phyloP scores from a whole-genome alignment of 1,140 invertebrate species.

The Phymorhynchus buccinoides region DNA sequence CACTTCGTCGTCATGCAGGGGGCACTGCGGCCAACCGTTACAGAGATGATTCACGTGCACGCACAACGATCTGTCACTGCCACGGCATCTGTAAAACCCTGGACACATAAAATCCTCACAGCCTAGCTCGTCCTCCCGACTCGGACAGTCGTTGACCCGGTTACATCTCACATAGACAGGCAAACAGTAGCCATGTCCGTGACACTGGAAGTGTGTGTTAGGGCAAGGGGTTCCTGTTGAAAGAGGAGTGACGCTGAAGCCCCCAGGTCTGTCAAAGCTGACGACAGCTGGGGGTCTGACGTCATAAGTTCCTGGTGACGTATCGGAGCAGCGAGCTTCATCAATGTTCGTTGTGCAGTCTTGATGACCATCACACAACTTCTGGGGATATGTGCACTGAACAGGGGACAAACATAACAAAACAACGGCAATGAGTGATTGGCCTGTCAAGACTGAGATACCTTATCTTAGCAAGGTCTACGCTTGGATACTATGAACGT shows the following conservation, averaged over 20 bases:
- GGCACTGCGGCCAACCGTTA: not conserved
- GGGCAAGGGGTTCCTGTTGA: not conserved
- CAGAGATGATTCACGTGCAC: not conserved
- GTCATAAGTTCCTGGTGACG: not conserved
- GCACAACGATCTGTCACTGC: not conserved
- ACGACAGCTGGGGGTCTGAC: not conserved
- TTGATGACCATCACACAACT: not conserved
- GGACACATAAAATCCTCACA: not conserved
- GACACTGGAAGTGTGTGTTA: not conserved
- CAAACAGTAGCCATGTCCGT: not conserved
- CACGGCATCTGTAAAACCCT: constrained; percentile 11
- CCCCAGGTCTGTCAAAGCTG: not conserved
- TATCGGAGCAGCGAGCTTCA: not conserved
- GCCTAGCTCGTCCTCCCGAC: not conserved
- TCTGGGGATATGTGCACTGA: not conserved
- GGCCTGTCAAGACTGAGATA: too few species aligned
- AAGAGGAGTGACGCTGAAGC: not conserved
- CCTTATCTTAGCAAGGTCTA: too few species aligned
- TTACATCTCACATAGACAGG: not conserved
- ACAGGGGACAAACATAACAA: not conserved
- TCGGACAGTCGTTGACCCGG: not conserved
- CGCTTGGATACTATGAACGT: too few species aligned
- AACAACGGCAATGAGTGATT: too few species aligned
- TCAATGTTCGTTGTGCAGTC: not conserved
- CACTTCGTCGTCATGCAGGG: not conserved